Evolutionary conservation across 2,888 invertebrate species (phyloP), one percentile per base, ranked within the genome.

Genomic region (Neocrepidodera transversa): DNA sequence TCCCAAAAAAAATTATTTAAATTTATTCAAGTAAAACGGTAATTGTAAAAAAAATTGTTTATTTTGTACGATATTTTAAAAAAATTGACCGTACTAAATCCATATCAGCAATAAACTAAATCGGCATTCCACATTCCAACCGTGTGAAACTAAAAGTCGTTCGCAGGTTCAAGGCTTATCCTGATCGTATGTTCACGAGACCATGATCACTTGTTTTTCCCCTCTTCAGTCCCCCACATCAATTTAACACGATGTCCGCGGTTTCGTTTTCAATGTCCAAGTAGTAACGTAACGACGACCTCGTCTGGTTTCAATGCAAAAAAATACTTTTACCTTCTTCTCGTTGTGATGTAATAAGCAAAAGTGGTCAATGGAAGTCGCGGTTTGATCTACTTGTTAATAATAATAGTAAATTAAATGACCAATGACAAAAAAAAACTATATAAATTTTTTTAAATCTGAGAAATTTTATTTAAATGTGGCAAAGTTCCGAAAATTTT

Each of bases 181-280:
- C 64, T 67, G 67, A 68, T 67, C 68, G 63, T 66, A 28, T 51
- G 55, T 50, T 65, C 64, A 65, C 64, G 63, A 65, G 65, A 64
- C 59, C 60, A 54, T 54, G 60, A 58, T 63, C 2, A 8, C 17
- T n/a, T n/a, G 10, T 38, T 38, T 17, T 7, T 17, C 30, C 8
- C 7, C 30, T 14, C 14, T 7, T 14, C 5, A 14, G 38, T 1
- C 14, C 17, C 17, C 28, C 40, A 2, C 16, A 11, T 18, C 43
- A 14, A n/a, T n/a, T n/a, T n/a, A n/a, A 10, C n/a, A 5, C 17
- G 5, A 28, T 52, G 40, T 18, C 17, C 51, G 26, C 40, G 16
- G 40, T 28, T 40, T 47, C 30, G 26, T 30, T 47, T 47, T 47
- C 30, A 30, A 47, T 47, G 47, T 47, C 47, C 16, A 16, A 6